Evolutionary conservation across 92 coral and sea anemone species (phyloP).

Genomic region (Scolanthus callimorphus): DNA sequence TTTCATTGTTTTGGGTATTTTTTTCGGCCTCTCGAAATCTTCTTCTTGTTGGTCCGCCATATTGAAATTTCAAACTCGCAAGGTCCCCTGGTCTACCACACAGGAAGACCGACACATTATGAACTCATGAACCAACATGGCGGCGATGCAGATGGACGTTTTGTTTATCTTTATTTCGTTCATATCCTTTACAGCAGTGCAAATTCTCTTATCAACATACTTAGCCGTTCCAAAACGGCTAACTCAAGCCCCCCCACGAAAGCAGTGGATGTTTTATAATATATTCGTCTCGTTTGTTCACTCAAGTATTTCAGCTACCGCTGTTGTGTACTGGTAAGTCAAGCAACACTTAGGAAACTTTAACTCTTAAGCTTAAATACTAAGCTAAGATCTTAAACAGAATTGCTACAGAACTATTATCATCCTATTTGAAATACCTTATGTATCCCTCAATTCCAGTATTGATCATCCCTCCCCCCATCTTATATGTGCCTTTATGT

Average conservation of each 20-base stretch:
- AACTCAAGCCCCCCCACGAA: no score
- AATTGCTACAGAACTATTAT: no score
- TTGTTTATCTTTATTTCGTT: conserved; percentile 19
- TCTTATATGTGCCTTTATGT: no score
- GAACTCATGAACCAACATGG: background rate
- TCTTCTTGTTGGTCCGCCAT: conserved; percentile 74
- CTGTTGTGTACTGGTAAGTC: conserved; percentile 58
- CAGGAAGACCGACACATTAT: background rate
- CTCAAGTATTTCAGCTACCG: conserved; percentile 52
- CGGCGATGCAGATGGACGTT: background rate
- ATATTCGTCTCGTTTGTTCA: conserved; percentile 67
- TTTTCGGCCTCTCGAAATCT: conserved; percentile 79
- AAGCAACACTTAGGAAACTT: no score
- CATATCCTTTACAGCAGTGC: conserved; percentile 13
- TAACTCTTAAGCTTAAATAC: no score
- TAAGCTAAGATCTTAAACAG: no score
- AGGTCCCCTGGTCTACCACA: background rate
- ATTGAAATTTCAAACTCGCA: background rate
- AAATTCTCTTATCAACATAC: conserved; percentile 3
- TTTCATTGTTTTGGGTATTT: conserved; percentile 84
- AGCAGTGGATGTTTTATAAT: conserved; percentile 66
- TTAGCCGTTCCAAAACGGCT: conserved; percentile 27
- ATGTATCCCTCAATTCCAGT: no score
- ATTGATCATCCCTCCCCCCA: no score
- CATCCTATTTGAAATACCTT: no score